phyloP scores from a whole-genome alignment of 2,797 vertebrate genomes.

The Semaprochilodus insignis region DNA sequence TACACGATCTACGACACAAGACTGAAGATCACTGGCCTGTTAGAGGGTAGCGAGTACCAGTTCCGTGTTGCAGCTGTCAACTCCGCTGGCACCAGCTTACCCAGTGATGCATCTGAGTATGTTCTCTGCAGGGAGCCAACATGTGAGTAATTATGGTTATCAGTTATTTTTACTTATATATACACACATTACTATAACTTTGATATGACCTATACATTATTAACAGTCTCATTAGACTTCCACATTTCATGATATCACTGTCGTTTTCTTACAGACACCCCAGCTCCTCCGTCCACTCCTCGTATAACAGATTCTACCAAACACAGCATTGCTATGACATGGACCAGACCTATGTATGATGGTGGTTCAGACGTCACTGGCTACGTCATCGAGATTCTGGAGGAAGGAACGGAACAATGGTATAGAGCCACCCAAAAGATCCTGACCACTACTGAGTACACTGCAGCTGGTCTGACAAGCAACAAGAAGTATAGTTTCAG shows the following conservation, averaged over 20 bases:
- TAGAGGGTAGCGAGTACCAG: slow-evolving; percentile 96
- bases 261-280: slow-evolving; percentile 83
- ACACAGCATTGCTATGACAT: slow-evolving; percentile 93
- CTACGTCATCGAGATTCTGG: slow-evolving; percentile 95
- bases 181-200: no score
- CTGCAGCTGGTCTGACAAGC: slow-evolving; percentile 85
- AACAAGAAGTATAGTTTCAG: slow-evolving; percentile 94
- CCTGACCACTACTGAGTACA: slow-evolving; percentile 86
- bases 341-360: slow-evolving; percentile 96
- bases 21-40: slow-evolving; percentile 90
- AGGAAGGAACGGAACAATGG: slow-evolving; percentile 93
- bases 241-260: background rate
- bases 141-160: slow-evolving; percentile 82
- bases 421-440: slow-evolving; percentile 89
- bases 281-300: slow-evolving; percentile 91
- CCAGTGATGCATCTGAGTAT: slow-evolving; percentile 91
- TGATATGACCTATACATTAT: background rate
- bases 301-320: slow-evolving; percentile 94
- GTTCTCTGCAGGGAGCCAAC: slow-evolving; percentile 95
- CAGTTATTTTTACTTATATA: background rate
- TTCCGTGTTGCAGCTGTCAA: slow-evolving; percentile 97
- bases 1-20: slow-evolving; percentile 95
- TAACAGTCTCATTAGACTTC: background rate
- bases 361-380: slow-evolving; percentile 91
- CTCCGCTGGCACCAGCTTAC: slow-evolving; percentile 92